Evolutionary conservation across 1,140 invertebrate species (phyloP), one percentile per base, ranked within the genome.

Genomic region (Brachionus paranguensis): DNA sequence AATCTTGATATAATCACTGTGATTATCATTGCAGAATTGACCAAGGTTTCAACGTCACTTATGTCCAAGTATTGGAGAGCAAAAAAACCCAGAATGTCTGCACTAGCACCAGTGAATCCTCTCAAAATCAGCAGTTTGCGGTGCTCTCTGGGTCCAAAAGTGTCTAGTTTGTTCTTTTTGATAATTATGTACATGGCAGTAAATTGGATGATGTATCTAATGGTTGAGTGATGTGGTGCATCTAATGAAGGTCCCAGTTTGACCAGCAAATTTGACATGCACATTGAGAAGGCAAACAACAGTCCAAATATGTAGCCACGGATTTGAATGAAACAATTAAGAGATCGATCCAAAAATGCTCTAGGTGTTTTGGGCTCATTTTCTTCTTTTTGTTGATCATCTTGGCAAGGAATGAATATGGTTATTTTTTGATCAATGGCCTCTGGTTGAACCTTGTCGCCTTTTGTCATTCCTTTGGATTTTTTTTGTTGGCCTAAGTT

Each of bases 31-130:
- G 50, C 33, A 24, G 78, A 64, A 47, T 81, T 81, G 20, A 41
- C 60, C 50, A 81, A 64, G n/a, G 78, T 81, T 37, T 81, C 78
- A 1, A 81, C 50, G 20, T 81, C 78, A 20, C 78, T 81, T 27
- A 81, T 55, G 43, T 81, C 78, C 33, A 81, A 45, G 41, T 81
- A 81, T 60, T 41, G 33, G 10, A 81, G 8, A 3, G 78, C 33
- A 81, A 81, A 81, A 60, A 64, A 68, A 0, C 64, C 53, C 14
- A 81, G 37, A 4, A 81, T 81, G 24, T 37, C 78, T 1, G 53
- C 64, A 41, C 17, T 47, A 14, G 37, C 41, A 12, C 78, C 78
- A 14, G 60, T 55, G 11, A 81, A 27, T 43, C 78, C 78, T 14
- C 78, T 27, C 43, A 60, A 37, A 41, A 68, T 81, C 37, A 81